A percentile compares a stretch with the other conserved stretches of the same genome.
Conservation (phyloP, 2,888 invertebrate genomes). For the Panopea generosa region DNA sequence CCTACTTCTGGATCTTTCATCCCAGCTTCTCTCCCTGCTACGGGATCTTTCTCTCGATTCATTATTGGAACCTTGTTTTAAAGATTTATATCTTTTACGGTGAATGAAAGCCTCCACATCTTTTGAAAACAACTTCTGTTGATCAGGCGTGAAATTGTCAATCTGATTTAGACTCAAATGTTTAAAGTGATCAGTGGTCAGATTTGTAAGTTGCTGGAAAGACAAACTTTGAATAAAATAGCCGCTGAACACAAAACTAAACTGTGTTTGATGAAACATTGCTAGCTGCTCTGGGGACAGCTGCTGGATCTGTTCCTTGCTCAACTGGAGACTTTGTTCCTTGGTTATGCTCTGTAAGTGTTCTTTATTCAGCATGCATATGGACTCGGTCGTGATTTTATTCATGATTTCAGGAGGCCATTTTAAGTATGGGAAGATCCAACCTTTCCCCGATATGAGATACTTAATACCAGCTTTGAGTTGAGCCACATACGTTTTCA, state of each 20-base stretch:
- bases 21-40: not conserved
- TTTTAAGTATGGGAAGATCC: slow-evolving; percentile 45
- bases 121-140: slow-evolving; percentile 2
- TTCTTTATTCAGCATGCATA: slow-evolving; percentile 43
- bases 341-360: slow-evolving; percentile 26
- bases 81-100: not conserved
- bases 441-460: slow-evolving; percentile 45
- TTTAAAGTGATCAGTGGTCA: slow-evolving; percentile 16
- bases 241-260: slow-evolving; percentile 3
- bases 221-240: slow-evolving; percentile 26
- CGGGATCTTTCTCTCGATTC: slow-evolving; percentile 7
- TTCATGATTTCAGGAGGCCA: slow-evolving; percentile 42
- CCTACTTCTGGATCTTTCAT: not conserved
- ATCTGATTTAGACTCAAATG: slow-evolving; percentile 21
- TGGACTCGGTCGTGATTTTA: slow-evolving; percentile 11
- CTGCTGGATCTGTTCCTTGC: slow-evolving; percentile 30
- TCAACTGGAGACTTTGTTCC: slow-evolving; percentile 8
- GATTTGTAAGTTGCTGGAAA: slow-evolving; percentile 20
- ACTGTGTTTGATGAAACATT: slow-evolving; percentile 29
- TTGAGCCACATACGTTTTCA: slow-evolving; percentile 33
- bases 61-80: not conserved
- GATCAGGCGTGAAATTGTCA: not conserved
- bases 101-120: not conserved
- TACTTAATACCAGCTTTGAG: slow-evolving; percentile 43
- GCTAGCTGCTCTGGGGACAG: slow-evolving; percentile 45